phyloP scores from a whole-genome alignment of 1,140 invertebrate species.

The Drosophila baimaii region DNA sequence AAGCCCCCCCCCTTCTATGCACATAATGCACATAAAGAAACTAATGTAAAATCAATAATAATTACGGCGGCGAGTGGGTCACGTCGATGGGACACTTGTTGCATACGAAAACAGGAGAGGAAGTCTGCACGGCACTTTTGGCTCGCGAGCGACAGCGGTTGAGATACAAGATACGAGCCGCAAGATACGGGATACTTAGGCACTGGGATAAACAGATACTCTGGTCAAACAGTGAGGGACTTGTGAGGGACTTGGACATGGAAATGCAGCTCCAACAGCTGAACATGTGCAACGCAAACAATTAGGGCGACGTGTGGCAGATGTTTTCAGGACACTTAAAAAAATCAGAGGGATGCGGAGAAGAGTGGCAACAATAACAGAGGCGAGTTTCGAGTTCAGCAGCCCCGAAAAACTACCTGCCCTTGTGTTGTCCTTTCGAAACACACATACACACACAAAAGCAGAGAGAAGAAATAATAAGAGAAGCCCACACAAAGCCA shows the following conservation, averaged over 20 bases:
- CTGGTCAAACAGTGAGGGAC: conserved; percentile 48
- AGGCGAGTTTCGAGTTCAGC: conserved; percentile 32
- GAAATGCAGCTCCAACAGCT: conserved; percentile 48
- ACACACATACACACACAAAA: conserved; percentile 4
- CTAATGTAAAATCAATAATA: conserved; percentile 82
- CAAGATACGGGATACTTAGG: conserved; percentile 33
- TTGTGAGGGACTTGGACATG: conserved; percentile 2
- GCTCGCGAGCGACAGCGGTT: conserved; percentile 62
- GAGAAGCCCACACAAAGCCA: conserved; percentile 52
- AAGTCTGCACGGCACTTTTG: conserved; percentile 57
- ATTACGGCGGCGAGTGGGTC: conserved; percentile 70
- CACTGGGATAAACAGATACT: conserved; percentile 26
- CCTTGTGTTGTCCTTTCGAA: conserved; percentile 44
- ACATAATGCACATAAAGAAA: conserved; percentile 54
- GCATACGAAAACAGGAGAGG: conserved; percentile 74
- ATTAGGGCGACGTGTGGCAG: conserved; percentile 79
- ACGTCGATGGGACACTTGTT: conserved; percentile 69
- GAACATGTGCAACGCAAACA: conserved; percentile 76
- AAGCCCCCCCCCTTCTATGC: conserved; percentile 45
- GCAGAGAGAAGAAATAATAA: conserved; percentile 5
- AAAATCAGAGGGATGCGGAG: conserved; percentile 56
- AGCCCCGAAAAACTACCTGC: conserved; percentile 31
- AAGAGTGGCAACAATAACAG: conserved; percentile 68
- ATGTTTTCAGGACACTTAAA: conserved; percentile 61
- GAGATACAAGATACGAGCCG: conserved; percentile 51